Base-by-base conservation (phyloP, 2,797 vertebrate genomes). In the Scolopax bukidnonensis region DNA sequence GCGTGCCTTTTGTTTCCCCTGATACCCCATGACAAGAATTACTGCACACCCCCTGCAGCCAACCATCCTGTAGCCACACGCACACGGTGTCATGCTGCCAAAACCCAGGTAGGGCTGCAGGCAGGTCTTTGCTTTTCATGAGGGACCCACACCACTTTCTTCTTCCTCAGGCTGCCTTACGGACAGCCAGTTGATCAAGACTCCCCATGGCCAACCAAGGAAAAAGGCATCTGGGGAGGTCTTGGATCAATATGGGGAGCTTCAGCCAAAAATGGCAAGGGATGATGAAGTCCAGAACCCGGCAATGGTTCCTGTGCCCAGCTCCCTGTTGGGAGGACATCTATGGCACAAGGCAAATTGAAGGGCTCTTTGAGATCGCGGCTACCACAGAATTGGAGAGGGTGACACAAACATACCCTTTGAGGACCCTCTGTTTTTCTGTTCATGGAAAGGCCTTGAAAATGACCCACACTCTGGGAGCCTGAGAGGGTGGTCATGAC, bases 391-490 rank as follows among this genome's bases (percentile, higher is more conserved):
- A 65, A 89, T 5, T 4, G 0, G 27, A 24, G 56, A 79, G 28
- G 11, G 41, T 77, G n/a, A 47, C 69, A 80, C 13, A 38, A 65
- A 71, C 1, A 2, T 18, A 51, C 33, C 21, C 23, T 73, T 40
- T 19, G 33, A 20, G 11, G 16, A 51, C 20, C 27, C 47, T 84
- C 56, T 70, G 21, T 95, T 70, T 45, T 85, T 16, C 79, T 41
- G 12, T 32, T 91, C 38, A 19, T 4, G 16, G 45, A 50, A 81
- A 53, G 63, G 24, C 16, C 53, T 83, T 83, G 77, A 77, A 89
- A 94, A 76, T 1, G 4, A 83, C n/a, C 27, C 0, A 0, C 18
- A 33, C 1, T 3, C 25, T 68, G 41, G 23, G 57, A 69, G 73
- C 41, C 59, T 38, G 16, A 23, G 38, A 67, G 41, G 25, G 67